Evolutionary conservation across 2,888 invertebrate species (phyloP), one percentile per base, ranked within the genome.

Genomic region (Xestia rhomboidea): DNA sequence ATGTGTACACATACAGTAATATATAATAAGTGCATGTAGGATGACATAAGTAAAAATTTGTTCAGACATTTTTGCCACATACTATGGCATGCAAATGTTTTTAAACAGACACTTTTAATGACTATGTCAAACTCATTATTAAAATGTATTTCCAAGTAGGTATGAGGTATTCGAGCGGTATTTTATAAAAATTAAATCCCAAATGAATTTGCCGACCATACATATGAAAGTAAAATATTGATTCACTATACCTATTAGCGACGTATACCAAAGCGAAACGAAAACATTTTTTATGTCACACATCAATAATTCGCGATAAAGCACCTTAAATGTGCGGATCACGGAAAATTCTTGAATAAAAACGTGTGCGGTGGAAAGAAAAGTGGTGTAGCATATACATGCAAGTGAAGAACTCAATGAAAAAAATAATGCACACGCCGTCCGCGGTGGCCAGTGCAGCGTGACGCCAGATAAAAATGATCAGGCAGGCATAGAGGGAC

Each of bases 401-500:
- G 89, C 87, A 89, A 85, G 90, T 88, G 89, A 90, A 90, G 90
- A 88, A 84, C 86, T 86, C 80, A 87, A 87, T 87, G 90, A 94
- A 95, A 95, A 94, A 95, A 94, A 93, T 87, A 90, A 84, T 90
- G 90, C 93, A 92, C 93, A 93, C 91, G 94, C 92, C 89, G 90
- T 84, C 89, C 88, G 89, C 79, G 83, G 89, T 87, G 89, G 79
- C 77, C 95, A 93, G 88, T 94, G 94, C 94, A 96, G 94, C 96
- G 94, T 96, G 94, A 95, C 96, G 90, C 76, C 88, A 93, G 93
- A 96, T 96, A 96, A 96, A 96, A 96, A 95, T 96, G 94, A 95
- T 95, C 93, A 90, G 89, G 93, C 91, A 89, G 89, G 89, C 91
- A 91, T 91, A 90, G 90, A 88, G 87, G 93, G 93, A 93, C 93